Evolutionary conservation across 2,113 vertebrate species (phyloP).

Genomic region (Labeo catla): DNA sequence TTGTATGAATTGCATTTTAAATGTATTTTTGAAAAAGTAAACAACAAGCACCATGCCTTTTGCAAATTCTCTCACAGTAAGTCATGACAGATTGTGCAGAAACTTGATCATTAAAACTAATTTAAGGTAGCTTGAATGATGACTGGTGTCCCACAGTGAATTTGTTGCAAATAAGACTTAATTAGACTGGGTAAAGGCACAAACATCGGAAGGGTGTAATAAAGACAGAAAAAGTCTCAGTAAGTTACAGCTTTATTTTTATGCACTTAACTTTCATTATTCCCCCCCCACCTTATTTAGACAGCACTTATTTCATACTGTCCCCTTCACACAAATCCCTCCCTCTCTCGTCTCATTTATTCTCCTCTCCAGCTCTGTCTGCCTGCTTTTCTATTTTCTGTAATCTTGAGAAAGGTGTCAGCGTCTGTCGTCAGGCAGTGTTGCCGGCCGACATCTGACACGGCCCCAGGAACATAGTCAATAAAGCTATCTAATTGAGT

Average conservation of each 20-base stretch:
- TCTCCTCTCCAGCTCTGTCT: conserved; percentile 49
- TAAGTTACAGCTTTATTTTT: conserved; percentile 12
- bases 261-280: not conserved
- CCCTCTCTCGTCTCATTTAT: conserved; percentile 22
- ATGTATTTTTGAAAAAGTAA: not conserved
- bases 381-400: conserved; percentile 69
- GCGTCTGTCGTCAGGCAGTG: conserved; percentile 56
- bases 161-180: conserved; percentile 13
- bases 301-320: not conserved
- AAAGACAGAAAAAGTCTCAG: not conserved
- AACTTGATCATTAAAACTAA: conserved; percentile 12
- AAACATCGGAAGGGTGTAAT: not conserved
- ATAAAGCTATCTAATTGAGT: conserved; percentile 77
- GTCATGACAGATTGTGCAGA: conserved; percentile 1
- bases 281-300: no score
- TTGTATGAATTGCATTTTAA: not conserved
- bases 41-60: not conserved
- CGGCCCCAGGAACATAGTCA: conserved; percentile 68
- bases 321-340: not conserved
- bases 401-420: conserved; percentile 68
- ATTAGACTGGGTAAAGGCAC: not conserved
- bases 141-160: conserved; percentile 8
- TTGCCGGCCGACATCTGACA: conserved; percentile 72
- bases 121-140: conserved; percentile 22
- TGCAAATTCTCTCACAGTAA: not conserved